phyloP scores from a whole-genome alignment of 2,888 invertebrate genomes.

The Ornithoptera priamus region DNA sequence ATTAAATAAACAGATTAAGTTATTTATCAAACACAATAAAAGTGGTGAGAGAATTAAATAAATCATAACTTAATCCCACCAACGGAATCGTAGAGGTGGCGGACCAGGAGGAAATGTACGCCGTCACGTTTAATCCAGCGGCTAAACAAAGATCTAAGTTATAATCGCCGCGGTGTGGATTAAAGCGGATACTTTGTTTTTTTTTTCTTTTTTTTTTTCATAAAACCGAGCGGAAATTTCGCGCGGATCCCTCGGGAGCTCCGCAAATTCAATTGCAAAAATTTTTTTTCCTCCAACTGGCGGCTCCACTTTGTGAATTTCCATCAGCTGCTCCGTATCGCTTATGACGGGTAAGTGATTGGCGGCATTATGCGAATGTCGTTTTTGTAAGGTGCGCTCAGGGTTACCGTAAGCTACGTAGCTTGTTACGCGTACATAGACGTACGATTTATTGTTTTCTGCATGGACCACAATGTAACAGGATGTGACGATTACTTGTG shows the following conservation, averaged over 20 bases:
- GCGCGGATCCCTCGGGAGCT: constrained; percentile 49
- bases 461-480: no score
- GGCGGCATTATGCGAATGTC: constrained; percentile 1
- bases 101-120: constrained; percentile 27
- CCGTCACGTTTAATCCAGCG: constrained; percentile 59
- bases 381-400: no score
- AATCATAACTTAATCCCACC: constrained; percentile 8
- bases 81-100: constrained; percentile 30
- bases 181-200: constrained; percentile 52
- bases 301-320: constrained; percentile 39
- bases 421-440: no score
- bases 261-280: constrained; percentile 62
- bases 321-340: constrained; percentile 43
- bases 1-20: not conserved
- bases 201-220: constrained; percentile 36
- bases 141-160: constrained; percentile 66
- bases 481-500: no score
- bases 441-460: no score
- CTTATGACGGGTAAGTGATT: constrained; percentile 34
- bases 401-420: no score
- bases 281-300: constrained; percentile 54
- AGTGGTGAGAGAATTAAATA: constrained; percentile 4
- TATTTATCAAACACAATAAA: not conserved
- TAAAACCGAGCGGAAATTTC: constrained; percentile 58
- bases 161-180: constrained; percentile 55